Evolutionary conservation across 2,888 invertebrate species (phyloP), one percentile per base, ranked within the genome.

Genomic region (Halictus quadricinctus): DNA sequence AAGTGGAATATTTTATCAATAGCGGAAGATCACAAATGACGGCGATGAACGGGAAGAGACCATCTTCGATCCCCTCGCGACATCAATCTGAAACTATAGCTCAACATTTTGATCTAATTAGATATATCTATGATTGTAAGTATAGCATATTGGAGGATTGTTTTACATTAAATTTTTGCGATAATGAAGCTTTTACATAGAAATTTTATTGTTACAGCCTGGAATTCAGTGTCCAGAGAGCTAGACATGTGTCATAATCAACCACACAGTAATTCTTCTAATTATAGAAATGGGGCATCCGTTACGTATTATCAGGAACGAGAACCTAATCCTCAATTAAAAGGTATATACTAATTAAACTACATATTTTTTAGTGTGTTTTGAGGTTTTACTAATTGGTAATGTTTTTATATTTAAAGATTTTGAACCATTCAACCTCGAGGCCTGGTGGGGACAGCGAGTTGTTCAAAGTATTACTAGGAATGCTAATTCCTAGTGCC

Each of bases 61-160:
- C 93, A 80, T 91, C 93, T 3, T 89, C 93, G 1, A 92, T 93
- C 76, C 91, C 94, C n/a, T 87, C 90, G 58, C 92, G 93, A 85
- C 93, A 94, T 88, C 94, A 94, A 79, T 87, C 91, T 70, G 94
- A 95, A 85, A 93, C 93, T 73, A 91, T 93, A 75, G 94, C 95
- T 70, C 97, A 97, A 89, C 97, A 97, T 90, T 97, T 97, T 93
- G 97, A 97, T 94, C 95, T 97, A 92, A 97, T 97, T 90, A 97
- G 96, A 93, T 98, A 97, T 93, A 97, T 97, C 89, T 96, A 96
- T 93, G 97, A 97, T 90, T 97, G 95, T 95, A 88, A 92, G 92
- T 91, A 86, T 76, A 73, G 0, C 41, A 21, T n/a, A 46, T 43
- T 43, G 3, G 18, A 36, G 43, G 12, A 29, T 1, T 13, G 7